phyloP scores from a whole-genome alignment of 2,797 vertebrate species.

The Acipenser transmontanus region DNA sequence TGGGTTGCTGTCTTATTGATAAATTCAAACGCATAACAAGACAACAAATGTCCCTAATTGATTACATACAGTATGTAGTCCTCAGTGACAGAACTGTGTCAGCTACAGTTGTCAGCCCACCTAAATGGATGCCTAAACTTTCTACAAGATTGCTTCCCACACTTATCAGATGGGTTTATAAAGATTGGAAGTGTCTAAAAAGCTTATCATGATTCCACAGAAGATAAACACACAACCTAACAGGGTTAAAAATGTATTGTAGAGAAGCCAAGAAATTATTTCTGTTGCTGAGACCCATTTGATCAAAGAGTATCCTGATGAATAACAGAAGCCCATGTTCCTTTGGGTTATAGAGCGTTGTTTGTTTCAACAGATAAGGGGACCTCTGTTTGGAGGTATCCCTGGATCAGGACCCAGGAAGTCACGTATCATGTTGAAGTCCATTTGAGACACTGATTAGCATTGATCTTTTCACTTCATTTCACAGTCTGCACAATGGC shows the following conservation, averaged over 20 bases:
- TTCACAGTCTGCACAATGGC: no score
- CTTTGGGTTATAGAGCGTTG: neutral
- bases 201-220: conserved; percentile 6
- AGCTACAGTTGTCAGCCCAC: conserved; percentile 11
- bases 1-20: no score
- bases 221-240: conserved; percentile 1
- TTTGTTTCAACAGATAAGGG: no score
- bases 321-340: neutral
- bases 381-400: no score
- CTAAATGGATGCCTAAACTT: conserved; percentile 9
- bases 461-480: no score
- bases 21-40: no score
- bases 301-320: conserved; percentile 2
- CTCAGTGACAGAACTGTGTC: conserved; percentile 11
- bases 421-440: neutral
- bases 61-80: neutral
- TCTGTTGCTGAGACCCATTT: neutral
- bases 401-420: neutral
- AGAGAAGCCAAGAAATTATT: neutral
- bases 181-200: conserved; percentile 7
- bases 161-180: conserved; percentile 1
- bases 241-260: neutral
- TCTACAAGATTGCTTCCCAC: neutral
- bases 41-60: no score
- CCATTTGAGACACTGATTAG: neutral